These are phyloP conservation scores for Arrhamphus sclerolepis DNA, from an alignment of 2,797 vertebrate genomes.

Conservation along the genomic window DNA sequence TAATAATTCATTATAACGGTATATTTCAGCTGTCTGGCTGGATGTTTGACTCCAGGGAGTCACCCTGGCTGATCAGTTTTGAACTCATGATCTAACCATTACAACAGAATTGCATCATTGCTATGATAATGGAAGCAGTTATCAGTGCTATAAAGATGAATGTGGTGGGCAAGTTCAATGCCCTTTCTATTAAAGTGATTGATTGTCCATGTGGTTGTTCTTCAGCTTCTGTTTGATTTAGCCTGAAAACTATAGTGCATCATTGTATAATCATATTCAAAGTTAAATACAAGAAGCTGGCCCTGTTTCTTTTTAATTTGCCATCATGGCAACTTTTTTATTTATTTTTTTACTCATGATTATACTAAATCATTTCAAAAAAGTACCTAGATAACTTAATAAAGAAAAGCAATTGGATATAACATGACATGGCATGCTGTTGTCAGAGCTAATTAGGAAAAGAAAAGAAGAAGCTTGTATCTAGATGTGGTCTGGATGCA, in stretches of 20 bases:
- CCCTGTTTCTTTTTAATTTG: neutral
- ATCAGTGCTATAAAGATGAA: constrained; percentile 20
- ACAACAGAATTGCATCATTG: constrained; percentile 24
- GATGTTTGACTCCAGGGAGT: constrained; percentile 3
- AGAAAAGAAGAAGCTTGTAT: no score
- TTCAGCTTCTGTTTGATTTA: constrained; percentile 1
- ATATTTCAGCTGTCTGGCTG: neutral
- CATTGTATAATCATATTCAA: neutral
- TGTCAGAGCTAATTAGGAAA: no score
- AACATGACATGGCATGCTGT: no score
- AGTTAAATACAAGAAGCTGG: neutral
- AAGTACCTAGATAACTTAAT: no score
- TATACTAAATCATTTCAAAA: no score
- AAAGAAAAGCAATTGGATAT: no score
- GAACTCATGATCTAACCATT: neutral
- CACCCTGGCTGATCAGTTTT: constrained; percentile 8
- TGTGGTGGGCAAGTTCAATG: constrained; percentile 18
- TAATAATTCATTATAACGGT: constrained; percentile 11
- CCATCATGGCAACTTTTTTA: neutral
- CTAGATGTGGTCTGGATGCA: no score
- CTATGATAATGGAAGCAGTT: constrained; percentile 6
- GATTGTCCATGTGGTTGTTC: constrained; percentile 7
- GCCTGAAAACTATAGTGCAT: neutral
- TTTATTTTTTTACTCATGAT: no score
- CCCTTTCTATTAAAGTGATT: constrained; percentile 2